phyloP scores from a whole-genome alignment of 1,140 invertebrate genomes.

The Notospermus geniculatus region DNA sequence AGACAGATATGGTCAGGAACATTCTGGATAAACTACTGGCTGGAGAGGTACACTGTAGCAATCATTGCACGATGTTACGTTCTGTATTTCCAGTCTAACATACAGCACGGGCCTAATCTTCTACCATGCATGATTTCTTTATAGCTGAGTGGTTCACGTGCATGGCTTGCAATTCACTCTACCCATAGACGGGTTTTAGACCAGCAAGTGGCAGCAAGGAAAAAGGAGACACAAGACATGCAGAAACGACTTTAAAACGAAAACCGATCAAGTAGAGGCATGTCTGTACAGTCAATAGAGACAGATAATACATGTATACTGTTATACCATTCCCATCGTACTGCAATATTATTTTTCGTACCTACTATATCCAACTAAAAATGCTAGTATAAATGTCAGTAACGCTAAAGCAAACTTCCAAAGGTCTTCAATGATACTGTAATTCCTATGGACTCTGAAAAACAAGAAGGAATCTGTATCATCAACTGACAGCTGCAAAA shows the following conservation, averaged over 20 bases:
- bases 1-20: background rate
- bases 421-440: constrained; percentile 63
- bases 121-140: too few species aligned
- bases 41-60: background rate
- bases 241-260: background rate
- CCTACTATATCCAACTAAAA: constrained; percentile 56
- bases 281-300: background rate
- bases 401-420: constrained; percentile 53
- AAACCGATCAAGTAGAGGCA: background rate
- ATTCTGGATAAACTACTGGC: background rate
- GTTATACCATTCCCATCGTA: too few species aligned
- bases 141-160: too few species aligned
- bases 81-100: too few species aligned
- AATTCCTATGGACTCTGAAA: constrained; percentile 65
- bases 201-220: too few species aligned
- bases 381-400: constrained; percentile 41
- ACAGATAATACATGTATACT: background rate
- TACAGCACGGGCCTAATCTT: too few species aligned
- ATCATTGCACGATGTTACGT: constrained; percentile 1
- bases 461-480: constrained; percentile 9
- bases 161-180: too few species aligned
- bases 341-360: too few species aligned
- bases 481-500: background rate
- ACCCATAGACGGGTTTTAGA: too few species aligned
- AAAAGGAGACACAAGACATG: background rate